phyloP scores from a whole-genome alignment of 2,797 vertebrate genomes.

The Smutsia temminckii region DNA sequence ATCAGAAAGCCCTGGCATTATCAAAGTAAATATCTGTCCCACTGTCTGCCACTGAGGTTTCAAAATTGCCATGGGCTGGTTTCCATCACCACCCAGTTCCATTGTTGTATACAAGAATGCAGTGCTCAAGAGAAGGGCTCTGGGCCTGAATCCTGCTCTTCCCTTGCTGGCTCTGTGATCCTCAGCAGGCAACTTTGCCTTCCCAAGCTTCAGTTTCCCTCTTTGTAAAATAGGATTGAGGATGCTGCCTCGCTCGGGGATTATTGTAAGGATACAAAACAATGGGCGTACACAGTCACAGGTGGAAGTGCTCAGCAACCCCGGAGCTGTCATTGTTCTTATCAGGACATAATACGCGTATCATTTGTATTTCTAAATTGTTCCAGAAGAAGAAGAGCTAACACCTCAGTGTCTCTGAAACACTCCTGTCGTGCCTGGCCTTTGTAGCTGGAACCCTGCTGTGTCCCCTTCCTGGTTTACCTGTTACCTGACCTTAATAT shows the following conservation, averaged over 20 bases:
- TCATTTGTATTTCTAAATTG: not conserved
- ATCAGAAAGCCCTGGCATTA: not conserved
- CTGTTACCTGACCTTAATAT: not conserved
- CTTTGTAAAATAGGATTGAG: not conserved
- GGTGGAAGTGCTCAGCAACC: not conserved
- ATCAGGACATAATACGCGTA: not conserved
- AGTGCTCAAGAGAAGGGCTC: not conserved
- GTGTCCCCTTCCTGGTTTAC: not conserved
- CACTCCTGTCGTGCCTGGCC: not conserved
- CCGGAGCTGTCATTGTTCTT: not conserved
- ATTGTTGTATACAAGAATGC: not conserved
- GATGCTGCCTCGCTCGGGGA: not conserved
- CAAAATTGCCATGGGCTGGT: not conserved
- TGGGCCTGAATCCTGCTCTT: not conserved
- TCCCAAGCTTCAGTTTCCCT: not conserved
- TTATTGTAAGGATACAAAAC: not conserved
- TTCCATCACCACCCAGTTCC: not conserved
- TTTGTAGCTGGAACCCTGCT: not conserved
- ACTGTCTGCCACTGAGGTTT: not conserved
- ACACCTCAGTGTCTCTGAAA: not conserved
- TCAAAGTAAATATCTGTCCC: not conserved
- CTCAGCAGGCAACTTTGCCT: not conserved
- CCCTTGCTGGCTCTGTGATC: not conserved
- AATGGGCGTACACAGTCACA: not conserved
- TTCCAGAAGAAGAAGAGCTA: not conserved